Evolutionary conservation across 1,140 invertebrate genomes (phyloP).

Genomic region (Plectus sambesii): DNA sequence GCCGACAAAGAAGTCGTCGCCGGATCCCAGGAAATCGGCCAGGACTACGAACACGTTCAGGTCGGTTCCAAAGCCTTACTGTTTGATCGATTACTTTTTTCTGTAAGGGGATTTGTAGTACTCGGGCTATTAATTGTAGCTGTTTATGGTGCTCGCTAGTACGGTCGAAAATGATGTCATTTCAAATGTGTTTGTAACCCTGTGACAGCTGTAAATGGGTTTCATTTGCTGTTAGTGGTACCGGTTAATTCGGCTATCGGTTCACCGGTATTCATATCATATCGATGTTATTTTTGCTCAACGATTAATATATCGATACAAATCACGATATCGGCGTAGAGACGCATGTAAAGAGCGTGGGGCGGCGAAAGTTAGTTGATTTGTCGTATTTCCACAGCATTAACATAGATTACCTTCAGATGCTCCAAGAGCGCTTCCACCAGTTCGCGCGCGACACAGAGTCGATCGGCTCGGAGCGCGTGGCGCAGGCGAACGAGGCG

Average conservation of each 20-base stretch:
- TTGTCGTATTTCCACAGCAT: background rate
- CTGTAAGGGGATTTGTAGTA: slow-evolving; percentile 13
- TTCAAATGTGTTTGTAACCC: too few relatives aligned
- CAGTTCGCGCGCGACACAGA: slow-evolving; percentile 95
- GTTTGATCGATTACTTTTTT: background rate
- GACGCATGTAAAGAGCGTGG: too few relatives aligned
- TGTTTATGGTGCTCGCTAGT: too few relatives aligned
- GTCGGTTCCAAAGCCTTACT: slow-evolving; percentile 48
- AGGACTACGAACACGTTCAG: slow-evolving; percentile 97
- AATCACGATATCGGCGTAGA: too few relatives aligned
- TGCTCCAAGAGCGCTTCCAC: slow-evolving; percentile 77
- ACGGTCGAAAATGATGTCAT: too few relatives aligned
- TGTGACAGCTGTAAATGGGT: slow-evolving; percentile 9
- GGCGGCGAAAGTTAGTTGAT: background rate
- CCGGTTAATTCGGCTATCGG: too few relatives aligned
- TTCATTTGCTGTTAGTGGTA: background rate
- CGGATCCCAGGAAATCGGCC: slow-evolving; percentile 88
- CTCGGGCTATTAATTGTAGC: background rate
- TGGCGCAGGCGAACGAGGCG: slow-evolving; percentile 80
- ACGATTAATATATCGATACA: too few relatives aligned
- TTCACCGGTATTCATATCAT: too few relatives aligned
- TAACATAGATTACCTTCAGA: slow-evolving; percentile 50
- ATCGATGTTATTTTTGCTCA: too few relatives aligned
- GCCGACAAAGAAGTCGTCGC: slow-evolving; percentile 91
- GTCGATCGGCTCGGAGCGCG: slow-evolving; percentile 82